Base-by-base conservation (phyloP, 35 echinoderm and acorn worm genomes). In the Diadema setosum region DNA sequence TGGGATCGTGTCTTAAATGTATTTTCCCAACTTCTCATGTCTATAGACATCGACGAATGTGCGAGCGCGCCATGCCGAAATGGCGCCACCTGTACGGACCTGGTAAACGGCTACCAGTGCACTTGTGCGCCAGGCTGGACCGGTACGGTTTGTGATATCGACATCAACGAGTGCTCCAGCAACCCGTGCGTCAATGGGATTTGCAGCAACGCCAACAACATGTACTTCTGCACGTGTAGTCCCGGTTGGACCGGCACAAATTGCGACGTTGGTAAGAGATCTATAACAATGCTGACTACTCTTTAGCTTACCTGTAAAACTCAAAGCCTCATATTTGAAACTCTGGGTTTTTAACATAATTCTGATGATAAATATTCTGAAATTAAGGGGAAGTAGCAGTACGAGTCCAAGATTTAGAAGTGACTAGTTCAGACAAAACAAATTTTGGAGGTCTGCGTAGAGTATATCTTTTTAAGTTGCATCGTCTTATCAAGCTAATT, bases 201-300 rank as follows among this genome's bases (percentile, higher is more conserved):
- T 31, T 95, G 93, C 41, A 74, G 65, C 24, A 75, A 95, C 76
- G 59, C 83, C 25, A 70, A 92, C 57, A 95, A 88, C 43, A 46
- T 59, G 24, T 95, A 95, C 81, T 86, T 87, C 17, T 95, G 93
- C 84, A 39, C 85, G n/a, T 95, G 93, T 41, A 46, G 83, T 56
- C 25, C 45, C 4, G 93, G 93, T 33, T 90, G 52, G 76, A 65
- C 80, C 31, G 88, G 88, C 3, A 42, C 39, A 9, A 90, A 82
- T n/a, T 90, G 88, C 42, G 76, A 91, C 3, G 88, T 76, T 31
- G 65, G 93, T 95, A 87, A 60, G n/a, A n/a, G n/a, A n/a, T n/a
- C n/a, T n/a, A n/a, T n/a, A n/a, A n/a, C n/a, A n/a, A n/a, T n/a
- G n/a, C n/a, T n/a, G n/a, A n/a, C n/a, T n/a, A n/a, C n/a, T n/a